Conservation (phyloP, 2,113 vertebrate genomes). For the Rhea pennata region DNA sequence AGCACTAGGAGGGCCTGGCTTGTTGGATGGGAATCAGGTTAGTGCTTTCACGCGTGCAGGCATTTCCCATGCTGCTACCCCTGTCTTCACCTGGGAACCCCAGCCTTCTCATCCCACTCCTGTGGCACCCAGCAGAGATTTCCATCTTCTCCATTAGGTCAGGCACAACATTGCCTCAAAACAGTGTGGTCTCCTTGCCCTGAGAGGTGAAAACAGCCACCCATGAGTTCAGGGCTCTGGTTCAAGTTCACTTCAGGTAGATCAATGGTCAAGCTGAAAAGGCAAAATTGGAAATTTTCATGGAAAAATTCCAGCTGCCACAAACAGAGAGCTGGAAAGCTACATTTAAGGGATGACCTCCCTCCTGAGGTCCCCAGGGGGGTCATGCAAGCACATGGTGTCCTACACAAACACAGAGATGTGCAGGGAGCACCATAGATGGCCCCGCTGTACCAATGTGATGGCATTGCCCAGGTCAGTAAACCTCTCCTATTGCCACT, state of each 20-base stretch:
- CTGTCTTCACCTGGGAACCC: no score
- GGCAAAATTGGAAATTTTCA: no score
- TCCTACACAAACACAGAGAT: no score
- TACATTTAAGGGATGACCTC: no score
- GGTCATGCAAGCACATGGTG: no score
- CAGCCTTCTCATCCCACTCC: no score
- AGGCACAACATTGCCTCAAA: background rate
- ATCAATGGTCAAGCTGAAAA: background rate
- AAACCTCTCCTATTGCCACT: background rate
- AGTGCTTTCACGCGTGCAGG: accelerated
- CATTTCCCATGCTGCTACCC: background rate
- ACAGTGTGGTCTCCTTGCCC: background rate
- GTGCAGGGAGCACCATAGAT: no score
- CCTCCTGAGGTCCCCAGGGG: no score
- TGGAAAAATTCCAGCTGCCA: no score
- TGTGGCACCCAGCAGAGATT: background rate
- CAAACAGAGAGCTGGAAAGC: no score
- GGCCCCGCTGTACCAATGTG: no score
- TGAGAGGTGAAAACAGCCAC: background rate
- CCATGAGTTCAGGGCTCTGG: background rate
- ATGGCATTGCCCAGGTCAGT: no score
- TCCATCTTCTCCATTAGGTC: background rate
- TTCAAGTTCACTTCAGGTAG: background rate
- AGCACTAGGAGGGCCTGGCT: background rate
- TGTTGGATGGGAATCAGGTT: accelerated